Evolutionary conservation across 2,888 invertebrate genomes (phyloP), one percentile per base, ranked within the genome.

Genomic region (Phortica magna): DNA sequence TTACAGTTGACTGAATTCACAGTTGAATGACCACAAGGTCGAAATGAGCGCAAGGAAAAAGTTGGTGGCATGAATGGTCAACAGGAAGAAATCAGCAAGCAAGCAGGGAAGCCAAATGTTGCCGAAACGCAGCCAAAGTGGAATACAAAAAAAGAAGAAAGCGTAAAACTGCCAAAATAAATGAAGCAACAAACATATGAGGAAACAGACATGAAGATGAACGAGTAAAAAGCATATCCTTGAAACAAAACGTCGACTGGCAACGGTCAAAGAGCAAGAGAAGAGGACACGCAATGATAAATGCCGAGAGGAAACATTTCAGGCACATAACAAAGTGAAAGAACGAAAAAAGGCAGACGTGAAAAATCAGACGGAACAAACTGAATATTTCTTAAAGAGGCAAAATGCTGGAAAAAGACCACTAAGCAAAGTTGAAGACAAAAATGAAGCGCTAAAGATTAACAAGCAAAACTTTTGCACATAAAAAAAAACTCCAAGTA

Each of bases 21-120:
- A 87, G 83, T 83, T 87, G 87, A 84, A 83, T 85, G 84, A 83
- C 85, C 83, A 84, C 84, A 83, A 82, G 83, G 83, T 85, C 82
- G 77, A 79, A 75, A 81, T 79, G 80, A 67, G 79, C 77, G 53
- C 12, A 53, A 42, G 22, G 67, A 39, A 31, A 19, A 67, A 19
- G 64, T n/a, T 39, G 31, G 39, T 48, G 2, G 55, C 41, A 64
- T 31, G 73, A 48, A 48, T 57, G 70, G 55, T 53, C 31, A 61
- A 39, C 61, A 72, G 39, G 65, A 77, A 59, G 74, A 77, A 77
- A 79, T 55, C 67, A 67, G 57, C 74, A 76, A 77, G 71, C 61
- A 77, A 74, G 75, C 74, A 59, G n/a, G 59, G 19, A 59, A 14
- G 31, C 48, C 39, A 19, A 71, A 71, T 31, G 22, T 10, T 6